Evolutionary conservation across 53 echinoderm and acorn worm species (phyloP), one percentile per base, ranked within the genome.

Genomic region (Pentamera pediparva): DNA sequence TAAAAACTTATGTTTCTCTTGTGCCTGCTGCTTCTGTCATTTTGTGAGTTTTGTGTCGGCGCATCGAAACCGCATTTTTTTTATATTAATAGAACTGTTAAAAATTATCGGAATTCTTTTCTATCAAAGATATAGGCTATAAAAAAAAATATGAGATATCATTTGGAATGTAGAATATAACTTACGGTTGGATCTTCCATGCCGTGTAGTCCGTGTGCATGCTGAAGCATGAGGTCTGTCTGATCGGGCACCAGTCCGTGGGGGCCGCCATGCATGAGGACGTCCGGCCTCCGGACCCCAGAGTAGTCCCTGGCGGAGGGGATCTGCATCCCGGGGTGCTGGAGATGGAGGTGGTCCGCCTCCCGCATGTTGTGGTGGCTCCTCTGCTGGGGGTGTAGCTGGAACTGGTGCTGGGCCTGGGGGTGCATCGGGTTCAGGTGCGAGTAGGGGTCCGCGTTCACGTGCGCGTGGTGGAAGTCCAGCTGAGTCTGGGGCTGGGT

Each of bases 151-250:
- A n/a, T n/a, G n/a, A n/a, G n/a, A n/a, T n/a, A n/a, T n/a, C n/a
- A n/a, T n/a, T n/a, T n/a, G n/a, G n/a, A n/a, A n/a, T n/a, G n/a
- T n/a, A n/a, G n/a, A n/a, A n/a, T n/a, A n/a, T n/a, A 19, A 79
- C 93, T 93, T 90, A 93, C 93, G 87, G 93, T 78, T 47, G 78
- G 84, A 38, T 94, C 94, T 61, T 94, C 94, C 90, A 94, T 90
- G 21, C 87, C 87, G 75, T 91, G 91, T 17, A 98, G 54, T 8
- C 98, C 98, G 34, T 91, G 85, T 39, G 86, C 83, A 74, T 98
- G 98, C 28, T 92, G 86, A 39, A 93, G 75, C 80, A 89, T 89
- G 13, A 94, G 86, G 51, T 98, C 98, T 9, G 98, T 98, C 65
- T 98, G 91, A 25, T 91, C 91, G 8, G 89, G 86, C 37, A 83